These are phyloP conservation scores for Meloidogyne chitwoodi DNA, from an alignment of 1,140 invertebrate genomes.

Conservation along the genomic window DNA sequence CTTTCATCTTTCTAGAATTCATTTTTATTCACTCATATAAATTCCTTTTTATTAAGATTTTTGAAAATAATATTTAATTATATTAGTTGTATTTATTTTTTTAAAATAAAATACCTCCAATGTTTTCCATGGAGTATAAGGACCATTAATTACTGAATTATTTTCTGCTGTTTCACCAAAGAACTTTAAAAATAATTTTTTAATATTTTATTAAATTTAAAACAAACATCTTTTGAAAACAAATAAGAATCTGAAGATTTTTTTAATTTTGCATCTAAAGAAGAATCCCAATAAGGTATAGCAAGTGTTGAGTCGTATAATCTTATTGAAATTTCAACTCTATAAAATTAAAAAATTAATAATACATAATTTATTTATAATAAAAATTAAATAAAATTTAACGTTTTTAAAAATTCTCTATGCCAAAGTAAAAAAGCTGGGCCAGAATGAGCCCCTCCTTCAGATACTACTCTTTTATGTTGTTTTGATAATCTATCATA, in stretches of 20 bases:
- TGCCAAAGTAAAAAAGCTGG: constrained; percentile 10
- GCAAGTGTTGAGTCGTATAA: background rate
- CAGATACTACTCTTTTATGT: background rate
- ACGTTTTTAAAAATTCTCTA: constrained; percentile 17
- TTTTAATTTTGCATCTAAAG: constrained; percentile 51
- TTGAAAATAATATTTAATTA: too few relatives aligned
- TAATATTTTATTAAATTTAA: background rate
- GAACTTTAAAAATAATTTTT: background rate
- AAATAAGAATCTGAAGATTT: constrained; percentile 57
- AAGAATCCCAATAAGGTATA: constrained; percentile 15
- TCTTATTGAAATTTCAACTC: constrained; percentile 9
- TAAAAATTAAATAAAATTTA: background rate
- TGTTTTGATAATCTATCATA: background rate
- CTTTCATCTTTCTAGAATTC: too few relatives aligned
- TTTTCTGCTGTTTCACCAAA: background rate
- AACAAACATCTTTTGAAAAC: constrained; percentile 45
- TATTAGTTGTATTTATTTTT: too few relatives aligned
- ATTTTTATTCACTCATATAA: too few relatives aligned
- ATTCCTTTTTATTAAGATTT: too few relatives aligned
- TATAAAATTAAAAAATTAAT: background rate
- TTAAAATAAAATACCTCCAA: background rate
- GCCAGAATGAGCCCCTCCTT: background rate
- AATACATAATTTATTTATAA: background rate
- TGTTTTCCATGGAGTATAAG: background rate
- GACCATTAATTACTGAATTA: background rate